Conservation (phyloP, 1,140 invertebrate genomes). For the Drosophila santomea region DNA sequence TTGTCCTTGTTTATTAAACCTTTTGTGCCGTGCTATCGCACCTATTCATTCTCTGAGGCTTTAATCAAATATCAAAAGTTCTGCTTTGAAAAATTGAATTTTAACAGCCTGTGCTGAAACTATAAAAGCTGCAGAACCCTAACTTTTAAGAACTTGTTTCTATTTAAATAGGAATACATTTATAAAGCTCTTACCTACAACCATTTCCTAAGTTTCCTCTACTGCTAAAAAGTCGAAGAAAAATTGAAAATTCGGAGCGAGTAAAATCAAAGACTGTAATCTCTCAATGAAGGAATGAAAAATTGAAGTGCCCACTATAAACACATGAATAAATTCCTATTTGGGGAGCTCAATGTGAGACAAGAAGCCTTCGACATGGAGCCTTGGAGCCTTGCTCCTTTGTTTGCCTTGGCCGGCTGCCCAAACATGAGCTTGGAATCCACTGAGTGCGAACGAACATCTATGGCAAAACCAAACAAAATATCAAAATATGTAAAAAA, state of each 20-base stretch:
- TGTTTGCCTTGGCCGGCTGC: slow-evolving; percentile 48
- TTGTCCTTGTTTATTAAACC: slow-evolving; percentile 13
- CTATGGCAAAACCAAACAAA: slow-evolving; percentile 19
- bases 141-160: background rate
- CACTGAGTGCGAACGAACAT: slow-evolving; percentile 12
- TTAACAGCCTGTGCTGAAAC: no score
- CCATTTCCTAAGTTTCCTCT: background rate
- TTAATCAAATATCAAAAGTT: slow-evolving; percentile 5
- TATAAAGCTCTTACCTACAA: background rate
- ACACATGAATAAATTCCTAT: slow-evolving; percentile 11
- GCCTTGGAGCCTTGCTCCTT: background rate
- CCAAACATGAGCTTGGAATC: slow-evolving; percentile 39
- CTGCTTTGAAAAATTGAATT: background rate
- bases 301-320: slow-evolving; percentile 10
- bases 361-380: background rate
- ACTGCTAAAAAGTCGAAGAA: background rate
- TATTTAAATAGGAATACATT: background rate
- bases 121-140: background rate
- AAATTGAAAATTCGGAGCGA: background rate
- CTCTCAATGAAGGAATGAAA: slow-evolving; percentile 22
- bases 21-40: slow-evolving; percentile 1
- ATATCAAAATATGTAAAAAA: background rate
- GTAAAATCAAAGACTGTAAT: slow-evolving; percentile 9
- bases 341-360: background rate
- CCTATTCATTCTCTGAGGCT: background rate